Evolutionary conservation across 2,797 vertebrate genomes (phyloP), one percentile per base, ranked within the genome.

Genomic region (Parauchenoglanis punctatus): DNA sequence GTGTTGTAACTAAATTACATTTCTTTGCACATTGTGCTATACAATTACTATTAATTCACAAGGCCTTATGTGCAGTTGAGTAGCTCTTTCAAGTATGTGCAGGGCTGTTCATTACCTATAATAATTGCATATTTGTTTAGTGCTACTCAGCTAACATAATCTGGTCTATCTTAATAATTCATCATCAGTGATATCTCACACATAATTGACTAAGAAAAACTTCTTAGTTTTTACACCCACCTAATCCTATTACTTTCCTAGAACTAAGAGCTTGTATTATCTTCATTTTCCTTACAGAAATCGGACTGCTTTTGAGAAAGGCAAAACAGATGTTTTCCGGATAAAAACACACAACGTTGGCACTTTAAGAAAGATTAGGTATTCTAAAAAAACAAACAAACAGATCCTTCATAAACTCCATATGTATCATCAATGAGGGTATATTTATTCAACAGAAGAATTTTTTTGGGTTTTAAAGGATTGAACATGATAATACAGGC

Each of bases 321-420:
- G 94, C 90, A 99, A 98, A 89, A 97, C 97, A 0, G 98, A 99
- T 0, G 97, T 99, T 65, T 99, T 99, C 91, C 95, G 98, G 80
- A 96, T 99, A 15, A 97, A 97, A 95, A 99, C 98, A 88, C 97
- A 99, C 92, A 99, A 98, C 0, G 96, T 99, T 0, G 98, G 98
- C 85, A 91, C 95, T 81, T 89, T 99, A 88, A 97, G 96, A 94
- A 99, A 99, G 93, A 95, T 99, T 93, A 96, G 98, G 98, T 99
- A 93, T 0, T 72, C 28, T 20, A 46, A 72, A 52, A 31, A 84
- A 83, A 17, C 6, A 49, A 84, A 83, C 17, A 20, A 28, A 46
- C 10, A 72, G 7, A 25, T 73, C 15, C 8, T 72, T 63, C 7
- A 58, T 20, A 85, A 72, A n/a, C n/a, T 63, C 25, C 11, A 67